phyloP scores from a whole-genome alignment of 1,140 invertebrate genomes.

The Aphidius ervi region DNA sequence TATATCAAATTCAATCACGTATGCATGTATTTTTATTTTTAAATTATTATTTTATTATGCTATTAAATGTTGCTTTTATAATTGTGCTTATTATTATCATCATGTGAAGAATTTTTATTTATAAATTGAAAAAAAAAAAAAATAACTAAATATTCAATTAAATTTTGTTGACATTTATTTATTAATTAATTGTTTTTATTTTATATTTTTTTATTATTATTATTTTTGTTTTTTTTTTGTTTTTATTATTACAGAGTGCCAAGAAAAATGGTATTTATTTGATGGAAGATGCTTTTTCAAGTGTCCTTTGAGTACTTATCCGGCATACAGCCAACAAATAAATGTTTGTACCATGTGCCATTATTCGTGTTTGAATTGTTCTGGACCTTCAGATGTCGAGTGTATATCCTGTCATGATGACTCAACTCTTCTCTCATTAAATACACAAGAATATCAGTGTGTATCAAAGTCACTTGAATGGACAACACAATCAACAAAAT shows the following conservation, averaged over 20 bases:
- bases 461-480: constrained; percentile 29
- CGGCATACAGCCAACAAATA: constrained; percentile 23
- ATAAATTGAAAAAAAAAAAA: no score
- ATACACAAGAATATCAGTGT: constrained; percentile 25
- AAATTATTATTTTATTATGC: no score
- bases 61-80: no score
- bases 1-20: no score
- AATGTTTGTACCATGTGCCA: constrained; percentile 33
- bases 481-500: constrained; percentile 32
- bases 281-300: constrained; percentile 25
- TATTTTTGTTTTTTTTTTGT: background rate
- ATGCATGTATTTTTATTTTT: no score
- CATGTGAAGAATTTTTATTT: no score
- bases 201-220: no score
- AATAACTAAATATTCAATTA: no score
- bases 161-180: no score
- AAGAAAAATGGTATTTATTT: constrained; percentile 26
- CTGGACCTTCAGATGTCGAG: constrained; percentile 32
- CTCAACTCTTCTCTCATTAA: constrained; percentile 18
- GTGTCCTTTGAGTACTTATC: constrained; percentile 33
- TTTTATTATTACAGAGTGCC: constrained; percentile 25
- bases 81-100: no score
- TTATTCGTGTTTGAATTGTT: constrained; percentile 35
- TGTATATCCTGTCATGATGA: constrained; percentile 35
- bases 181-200: no score